Percentiles rank a stretch among this genome's conserved stretches.
Evolutionary conservation across 2,113 vertebrate species (phyloP).

Genomic region (Phaethon lepturus): DNA sequence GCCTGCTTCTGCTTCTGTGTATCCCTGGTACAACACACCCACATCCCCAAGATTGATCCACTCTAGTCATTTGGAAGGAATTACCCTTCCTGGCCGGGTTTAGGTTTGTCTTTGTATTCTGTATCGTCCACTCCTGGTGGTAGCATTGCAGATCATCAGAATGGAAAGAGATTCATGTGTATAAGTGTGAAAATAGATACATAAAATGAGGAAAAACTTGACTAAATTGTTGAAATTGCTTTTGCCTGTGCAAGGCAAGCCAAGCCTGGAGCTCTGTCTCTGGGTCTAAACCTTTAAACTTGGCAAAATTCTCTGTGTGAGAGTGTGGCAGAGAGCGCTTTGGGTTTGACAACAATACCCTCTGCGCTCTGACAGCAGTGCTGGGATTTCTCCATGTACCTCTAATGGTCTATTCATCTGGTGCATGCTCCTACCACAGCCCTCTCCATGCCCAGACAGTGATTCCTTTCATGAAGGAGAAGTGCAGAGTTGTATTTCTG

Average conservation of each 20-base stretch:
- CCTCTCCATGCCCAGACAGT: constrained; percentile 45
- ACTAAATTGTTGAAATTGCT: not conserved
- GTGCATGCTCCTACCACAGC: not conserved
- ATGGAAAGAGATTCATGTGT: not conserved
- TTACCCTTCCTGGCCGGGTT: not conserved
- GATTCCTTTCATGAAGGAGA: constrained; percentile 68
- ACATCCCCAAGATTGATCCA: not conserved
- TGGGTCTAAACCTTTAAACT: not conserved
- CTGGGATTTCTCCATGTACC: not conserved
- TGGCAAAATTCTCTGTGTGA: not conserved
- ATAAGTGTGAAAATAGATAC: not conserved
- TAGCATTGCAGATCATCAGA: not conserved
- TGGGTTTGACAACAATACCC: not conserved
- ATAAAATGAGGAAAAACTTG: not conserved
- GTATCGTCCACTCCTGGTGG: accelerated
- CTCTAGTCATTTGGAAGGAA: not conserved
- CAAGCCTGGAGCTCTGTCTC: not conserved
- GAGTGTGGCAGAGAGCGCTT: not conserved
- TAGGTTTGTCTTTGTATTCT: not conserved
- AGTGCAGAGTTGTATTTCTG: constrained; percentile 70
- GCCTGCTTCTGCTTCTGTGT: not conserved
- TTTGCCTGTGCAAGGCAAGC: not conserved
- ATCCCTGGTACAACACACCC: not conserved
- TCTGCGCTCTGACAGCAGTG: accelerated
- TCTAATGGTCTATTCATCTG: not conserved